Evolutionary conservation across 2,113 vertebrate genomes (phyloP), one percentile per base, ranked within the genome.

Genomic region (Pomatostomus ruficeps): DNA sequence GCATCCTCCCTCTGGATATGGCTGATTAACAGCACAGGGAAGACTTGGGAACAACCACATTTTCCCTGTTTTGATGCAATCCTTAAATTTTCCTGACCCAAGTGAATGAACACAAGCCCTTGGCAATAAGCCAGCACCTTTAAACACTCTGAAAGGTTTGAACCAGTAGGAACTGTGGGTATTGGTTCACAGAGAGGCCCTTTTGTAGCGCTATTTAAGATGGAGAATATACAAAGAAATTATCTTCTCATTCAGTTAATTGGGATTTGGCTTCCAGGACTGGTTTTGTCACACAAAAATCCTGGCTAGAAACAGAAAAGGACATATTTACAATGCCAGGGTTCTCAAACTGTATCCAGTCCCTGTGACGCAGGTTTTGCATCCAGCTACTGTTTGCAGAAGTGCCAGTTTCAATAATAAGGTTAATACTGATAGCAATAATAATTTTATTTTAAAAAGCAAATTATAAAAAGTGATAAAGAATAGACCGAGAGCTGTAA

Each of bases 21-120:
- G 78, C 72, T 97, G 96, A 97, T 97, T 96, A 95, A 59, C 51
- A 43, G 38, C 14, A 24, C 62, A 54, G 80, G 49, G 45, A 38
- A 61, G 59, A 51, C 46, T 35, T 57, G 61, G 66, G 66, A 75
- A 77, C 21, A 71, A 63, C 16, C 2, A 2, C 46, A 40, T 67
- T 80, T 76, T 79, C 75, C n/a, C 48, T 8, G 12, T 80, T 94
- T 66, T 40, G 51, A 89, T 43, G 51, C 0, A 5, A 80, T 31
- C 84, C 42, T 11, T 43, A 36, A 40, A 40, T 97, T 89, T 94
- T 74, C 40, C 59, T 43, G 59, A 63, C 29, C 40, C 38, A 18
- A 54, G n/a, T 16, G 43, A 57, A 73, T 0, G 6, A 80, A 73
- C 74, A 52, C 54, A 62, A 85, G 59, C 38, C 54, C 55, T 62